These are phyloP conservation scores for Frieseomelitta varia DNA, from an alignment of 1,140 invertebrate genomes.

Conservation along the genomic window DNA sequence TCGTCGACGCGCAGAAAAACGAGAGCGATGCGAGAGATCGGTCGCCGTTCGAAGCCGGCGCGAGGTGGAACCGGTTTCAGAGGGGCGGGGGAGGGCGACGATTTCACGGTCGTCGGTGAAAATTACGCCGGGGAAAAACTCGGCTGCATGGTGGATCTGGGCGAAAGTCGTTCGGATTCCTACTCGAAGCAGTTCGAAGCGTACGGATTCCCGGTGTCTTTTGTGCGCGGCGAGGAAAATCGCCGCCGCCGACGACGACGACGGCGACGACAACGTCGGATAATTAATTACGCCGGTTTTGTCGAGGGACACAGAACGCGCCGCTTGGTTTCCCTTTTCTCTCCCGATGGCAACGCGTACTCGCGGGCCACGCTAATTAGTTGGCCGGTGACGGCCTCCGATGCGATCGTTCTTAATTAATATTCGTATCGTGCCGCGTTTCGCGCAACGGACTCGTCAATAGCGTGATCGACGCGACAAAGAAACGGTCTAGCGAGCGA, in stretches of 20 bases:
- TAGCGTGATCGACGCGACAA: constrained; percentile 42
- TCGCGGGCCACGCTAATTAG: constrained; percentile 38
- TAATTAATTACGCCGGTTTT: constrained; percentile 57
- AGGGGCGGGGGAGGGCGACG: constrained; percentile 28
- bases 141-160: constrained; percentile 40
- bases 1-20: constrained; percentile 38
- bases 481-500: constrained; percentile 26
- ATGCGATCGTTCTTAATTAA: constrained; percentile 70
- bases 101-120: constrained; percentile 71
- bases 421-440: constrained; percentile 53
- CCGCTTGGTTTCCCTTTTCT: constrained; percentile 19
- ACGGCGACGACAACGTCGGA: constrained; percentile 1
- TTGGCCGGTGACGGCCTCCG: constrained; percentile 34
- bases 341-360: background rate
- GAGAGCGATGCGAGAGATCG: background rate
- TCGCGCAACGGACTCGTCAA: constrained; percentile 22
- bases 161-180: constrained; percentile 19
- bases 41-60: background rate
- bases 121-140: constrained; percentile 65
- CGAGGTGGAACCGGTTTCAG: constrained; percentile 60
- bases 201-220: background rate
- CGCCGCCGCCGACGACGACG: too few species aligned
- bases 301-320: constrained; percentile 13
- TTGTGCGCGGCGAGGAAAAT: constrained; percentile 29
- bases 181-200: background rate